Base-by-base conservation (phyloP, 2,888 invertebrate genomes). In the Lasioglossum morio region DNA sequence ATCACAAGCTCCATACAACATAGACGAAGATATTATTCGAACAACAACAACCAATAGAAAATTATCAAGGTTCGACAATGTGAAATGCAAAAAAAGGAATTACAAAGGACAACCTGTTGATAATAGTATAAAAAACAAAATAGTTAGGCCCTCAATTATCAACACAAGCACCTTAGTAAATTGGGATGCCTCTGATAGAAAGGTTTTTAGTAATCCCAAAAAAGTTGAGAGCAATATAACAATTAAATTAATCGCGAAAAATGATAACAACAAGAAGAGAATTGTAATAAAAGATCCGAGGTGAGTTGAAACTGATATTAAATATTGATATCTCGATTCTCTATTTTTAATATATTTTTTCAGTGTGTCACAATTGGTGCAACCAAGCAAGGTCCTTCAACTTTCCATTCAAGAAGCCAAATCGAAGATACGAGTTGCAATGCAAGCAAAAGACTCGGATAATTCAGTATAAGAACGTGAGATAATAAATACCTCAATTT, bases 261-360 rank as follows among this genome's bases (percentile, higher is more conserved):
- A 30, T n/a, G 87, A 90, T 46, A 86, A 88, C 27, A 87, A 73
- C 27, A 93, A 90, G n/a, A 94, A 94, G 78, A 91, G 91, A 57
- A 94, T 94, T 72, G 80, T 94, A 5, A 91, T 94, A 77, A 94
- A 92, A 88, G 84, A 93, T 89, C 85, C 92, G 40, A 93, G 91
- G 94, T 94, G 91, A 72, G 57, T 80, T 69, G 63, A 30, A n/a
- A 57, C 19, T 76, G 60, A 53, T 27, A 77, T 34, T 19, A 4
- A n/a, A 53, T 70, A 43, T 27, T 1, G 63, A 69, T 30, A n/a
- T 79, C 3, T 19, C 73, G 53, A 10, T 19, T 40, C 73, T 16
- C 81, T 79, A 43, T 77, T 69, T 82, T 76, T 48, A 72, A 81
- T 43, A 69, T 57, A 34, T 74, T 72, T 23, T 72, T 87, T 77